Percentiles rank a stretch among this genome's conserved stretches.
Evolutionary conservation across 2,888 invertebrate genomes (phyloP).

Genomic region (Nomada flava): DNA sequence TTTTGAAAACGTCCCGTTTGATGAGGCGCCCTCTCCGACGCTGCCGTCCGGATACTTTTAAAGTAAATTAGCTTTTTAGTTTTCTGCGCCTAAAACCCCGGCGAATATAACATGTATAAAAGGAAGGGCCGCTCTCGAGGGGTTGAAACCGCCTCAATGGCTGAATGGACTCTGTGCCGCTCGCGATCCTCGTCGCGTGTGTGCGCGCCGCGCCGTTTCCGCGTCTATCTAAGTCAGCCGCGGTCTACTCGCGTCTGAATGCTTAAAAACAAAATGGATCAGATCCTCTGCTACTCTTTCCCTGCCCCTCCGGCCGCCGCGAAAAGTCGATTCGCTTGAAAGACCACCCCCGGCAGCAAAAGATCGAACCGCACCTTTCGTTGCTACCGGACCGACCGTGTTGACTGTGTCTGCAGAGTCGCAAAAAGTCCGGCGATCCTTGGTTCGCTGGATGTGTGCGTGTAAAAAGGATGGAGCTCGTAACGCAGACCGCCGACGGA

Average conservation of each 20-base stretch:
- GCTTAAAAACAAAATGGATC: constrained; percentile 79
- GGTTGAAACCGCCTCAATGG: constrained; percentile 74
- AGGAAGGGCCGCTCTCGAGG: constrained; percentile 73
- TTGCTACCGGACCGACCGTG: constrained; percentile 14
- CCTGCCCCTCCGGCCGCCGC: neutral
- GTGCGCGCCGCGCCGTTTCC: constrained; percentile 7
- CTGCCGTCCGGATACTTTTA: constrained; percentile 80
- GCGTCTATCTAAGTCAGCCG: constrained; percentile 63
- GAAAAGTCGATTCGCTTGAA: constrained; percentile 73
- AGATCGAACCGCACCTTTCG: constrained; percentile 46
- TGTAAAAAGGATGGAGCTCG: neutral
- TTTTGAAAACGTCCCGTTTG: constrained; percentile 80
- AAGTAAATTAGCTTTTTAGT: constrained; percentile 85
- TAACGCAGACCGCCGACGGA: constrained; percentile 19
- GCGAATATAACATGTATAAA: constrained; percentile 77
- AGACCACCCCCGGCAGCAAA: constrained; percentile 50
- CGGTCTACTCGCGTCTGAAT: constrained; percentile 76
- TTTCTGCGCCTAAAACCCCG: constrained; percentile 81
- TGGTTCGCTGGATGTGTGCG: neutral
- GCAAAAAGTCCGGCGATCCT: constrained; percentile 18
- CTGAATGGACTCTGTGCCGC: constrained; percentile 68
- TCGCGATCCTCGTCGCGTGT: constrained; percentile 25
- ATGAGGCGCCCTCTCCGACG: constrained; percentile 71
- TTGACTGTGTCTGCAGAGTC: constrained; percentile 7
- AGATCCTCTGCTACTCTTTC: constrained; percentile 27